Percentiles rank a stretch among this genome's conserved stretches.
Conservation (phyloP, 2,797 vertebrate genomes). For the Craterocephalus amniculus region DNA sequence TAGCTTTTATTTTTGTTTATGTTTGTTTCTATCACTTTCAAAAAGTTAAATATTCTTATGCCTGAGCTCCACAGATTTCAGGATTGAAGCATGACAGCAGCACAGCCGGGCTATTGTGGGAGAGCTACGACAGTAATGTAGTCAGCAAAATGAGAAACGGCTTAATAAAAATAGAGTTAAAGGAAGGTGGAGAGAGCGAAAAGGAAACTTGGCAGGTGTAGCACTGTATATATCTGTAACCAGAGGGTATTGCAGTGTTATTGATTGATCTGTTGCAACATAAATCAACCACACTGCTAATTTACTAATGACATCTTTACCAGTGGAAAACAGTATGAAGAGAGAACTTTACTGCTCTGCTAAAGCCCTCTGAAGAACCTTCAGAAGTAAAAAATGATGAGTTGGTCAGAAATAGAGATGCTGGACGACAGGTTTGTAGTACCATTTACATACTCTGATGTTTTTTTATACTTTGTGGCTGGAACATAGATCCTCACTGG, state of each 20-base stretch:
- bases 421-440: neutral
- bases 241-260: slow-evolving; percentile 55
- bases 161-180: slow-evolving; percentile 57
- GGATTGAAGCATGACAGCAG: slow-evolving; percentile 18
- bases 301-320: slow-evolving; percentile 71
- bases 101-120: slow-evolving; percentile 33
- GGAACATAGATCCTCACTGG: neutral
- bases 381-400: neutral
- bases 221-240: slow-evolving; percentile 52
- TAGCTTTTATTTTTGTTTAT: slow-evolving; percentile 7
- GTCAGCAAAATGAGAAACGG: slow-evolving; percentile 64
- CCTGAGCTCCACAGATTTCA: slow-evolving; percentile 26
- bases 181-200: slow-evolving; percentile 24
- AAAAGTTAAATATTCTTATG: slow-evolving; percentile 34
- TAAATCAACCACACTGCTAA: slow-evolving; percentile 65
- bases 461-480: neutral
- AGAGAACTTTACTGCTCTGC: slow-evolving; percentile 4
- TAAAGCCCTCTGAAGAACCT: neutral
- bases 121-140: slow-evolving; percentile 43
- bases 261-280: slow-evolving; percentile 60
- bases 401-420: neutral
- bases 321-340: slow-evolving; percentile 13
- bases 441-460: neutral
- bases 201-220: slow-evolving; percentile 44
- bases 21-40: slow-evolving; percentile 48